These are phyloP conservation scores for Solea senegalensis DNA, from an alignment of 2,113 vertebrate species.

Conservation along the genomic window DNA sequence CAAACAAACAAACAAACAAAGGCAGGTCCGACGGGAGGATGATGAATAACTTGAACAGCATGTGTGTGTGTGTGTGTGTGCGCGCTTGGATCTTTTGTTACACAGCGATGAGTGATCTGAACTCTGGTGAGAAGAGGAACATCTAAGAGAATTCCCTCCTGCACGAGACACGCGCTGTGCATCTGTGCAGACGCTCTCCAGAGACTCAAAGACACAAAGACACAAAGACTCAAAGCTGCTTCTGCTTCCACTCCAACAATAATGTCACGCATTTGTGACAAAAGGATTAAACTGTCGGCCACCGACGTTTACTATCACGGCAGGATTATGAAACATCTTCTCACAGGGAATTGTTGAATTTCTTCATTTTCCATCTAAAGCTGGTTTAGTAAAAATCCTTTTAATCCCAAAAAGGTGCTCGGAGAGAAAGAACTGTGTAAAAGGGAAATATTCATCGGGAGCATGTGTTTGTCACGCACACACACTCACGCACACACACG, in stretches of 20 bases:
- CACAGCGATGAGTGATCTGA: conserved; percentile 66
- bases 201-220: conserved; percentile 46
- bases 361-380: conserved; percentile 51
- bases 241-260: conserved; percentile 70
- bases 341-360: conserved; percentile 60
- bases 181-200: conserved; percentile 56
- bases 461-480: conserved; percentile 76
- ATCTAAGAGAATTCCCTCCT: conserved; percentile 66
- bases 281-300: conserved; percentile 73
- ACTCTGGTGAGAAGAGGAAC: conserved; percentile 58
- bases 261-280: conserved; percentile 67
- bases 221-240: conserved; percentile 48
- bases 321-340: conserved; percentile 68
- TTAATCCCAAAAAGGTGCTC: conserved; percentile 38
- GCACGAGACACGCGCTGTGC: conserved; percentile 66
- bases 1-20: conserved; percentile 61
- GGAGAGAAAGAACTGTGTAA: conserved; percentile 49
- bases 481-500: too few relatives aligned
- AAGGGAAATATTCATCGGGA: conserved; percentile 72
- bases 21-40: conserved; percentile 77
- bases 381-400: conserved; percentile 38
- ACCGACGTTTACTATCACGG: conserved; percentile 50
- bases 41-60: conserved; percentile 86
- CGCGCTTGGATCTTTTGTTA: conserved; percentile 67
- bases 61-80: conserved; percentile 27